These are phyloP conservation scores for Molorchus minor DNA, from an alignment of 2,888 invertebrate genomes.

Conservation along the genomic window DNA sequence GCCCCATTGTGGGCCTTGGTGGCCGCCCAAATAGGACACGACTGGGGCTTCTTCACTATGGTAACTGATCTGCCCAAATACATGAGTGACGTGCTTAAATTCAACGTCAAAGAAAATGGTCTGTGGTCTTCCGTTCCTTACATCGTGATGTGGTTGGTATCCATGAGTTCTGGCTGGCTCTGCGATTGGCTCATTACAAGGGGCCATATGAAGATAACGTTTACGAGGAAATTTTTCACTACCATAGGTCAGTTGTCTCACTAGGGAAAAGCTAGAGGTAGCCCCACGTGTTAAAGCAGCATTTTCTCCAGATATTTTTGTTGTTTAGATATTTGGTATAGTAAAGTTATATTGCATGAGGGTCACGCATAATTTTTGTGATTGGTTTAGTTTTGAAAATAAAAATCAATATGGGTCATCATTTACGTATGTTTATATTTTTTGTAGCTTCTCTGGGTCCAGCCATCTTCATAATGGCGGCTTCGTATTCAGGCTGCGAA, in stretches of 20 bases:
- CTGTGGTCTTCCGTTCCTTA: conserved; percentile 71
- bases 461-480: conserved; percentile 69
- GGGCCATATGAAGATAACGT: conserved; percentile 66
- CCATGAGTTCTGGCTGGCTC: conserved; percentile 70
- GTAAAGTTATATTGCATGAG: no score
- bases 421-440: not conserved
- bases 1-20: conserved; percentile 79
- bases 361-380: no score
- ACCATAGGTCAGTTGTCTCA: conserved; percentile 67
- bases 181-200: conserved; percentile 73
- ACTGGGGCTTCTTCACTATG: conserved; percentile 78
- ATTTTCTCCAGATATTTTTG: no score
- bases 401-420: no score
- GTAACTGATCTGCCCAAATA: conserved; percentile 71
- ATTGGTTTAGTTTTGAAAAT: no score
- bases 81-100: conserved; percentile 72
- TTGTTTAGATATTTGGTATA: no score
- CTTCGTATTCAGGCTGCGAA: conserved; percentile 72
- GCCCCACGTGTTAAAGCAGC: no score
- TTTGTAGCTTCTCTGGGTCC: conserved; percentile 70
- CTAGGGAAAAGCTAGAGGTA: not conserved
- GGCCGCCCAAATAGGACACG: conserved; percentile 76
- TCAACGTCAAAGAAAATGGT: conserved; percentile 71
- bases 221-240: conserved; percentile 72
- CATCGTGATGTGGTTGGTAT: conserved; percentile 71